These are phyloP conservation scores for Petrocephalus schoutedeni DNA, from an alignment of 2,797 vertebrate genomes.

Conservation along the genomic window DNA sequence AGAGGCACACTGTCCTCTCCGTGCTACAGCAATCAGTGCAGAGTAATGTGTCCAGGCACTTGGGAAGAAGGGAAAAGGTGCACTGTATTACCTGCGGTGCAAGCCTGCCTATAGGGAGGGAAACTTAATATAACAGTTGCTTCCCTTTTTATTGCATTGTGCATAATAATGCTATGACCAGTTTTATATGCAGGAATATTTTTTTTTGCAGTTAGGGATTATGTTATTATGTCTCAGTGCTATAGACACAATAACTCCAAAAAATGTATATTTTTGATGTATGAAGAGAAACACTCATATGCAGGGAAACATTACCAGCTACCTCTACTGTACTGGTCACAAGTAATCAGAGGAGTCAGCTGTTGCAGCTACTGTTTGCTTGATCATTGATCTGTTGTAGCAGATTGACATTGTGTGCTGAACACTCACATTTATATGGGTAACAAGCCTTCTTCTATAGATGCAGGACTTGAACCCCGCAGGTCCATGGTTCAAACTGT, in stretches of 20 bases:
- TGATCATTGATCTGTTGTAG: not conserved
- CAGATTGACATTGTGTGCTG: not conserved
- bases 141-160: constrained; percentile 4
- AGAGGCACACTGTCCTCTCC: not conserved
- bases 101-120: not conserved
- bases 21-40: not conserved
- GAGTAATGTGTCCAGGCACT: not conserved
- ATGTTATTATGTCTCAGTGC: not conserved
- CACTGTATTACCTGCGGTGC: not conserved
- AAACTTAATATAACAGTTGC: constrained; percentile 9
- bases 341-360: not conserved
- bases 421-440: not conserved
- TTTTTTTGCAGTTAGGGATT: not conserved
- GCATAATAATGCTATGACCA: not conserved
- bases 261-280: constrained; percentile 1
- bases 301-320: not conserved
- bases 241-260: not conserved
- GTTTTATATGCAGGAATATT: constrained; percentile 2
- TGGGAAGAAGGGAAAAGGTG: not conserved
- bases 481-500: too few relatives aligned
- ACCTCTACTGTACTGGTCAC: not conserved
- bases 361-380: not conserved
- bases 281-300: not conserved
- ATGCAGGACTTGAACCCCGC: too few relatives aligned
- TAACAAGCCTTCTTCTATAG: too few relatives aligned